A percentile compares a stretch with the other conserved stretches of the same genome.
phyloP scores from a whole-genome alignment of 2,888 invertebrate species.

The Plutella xylostella region DNA sequence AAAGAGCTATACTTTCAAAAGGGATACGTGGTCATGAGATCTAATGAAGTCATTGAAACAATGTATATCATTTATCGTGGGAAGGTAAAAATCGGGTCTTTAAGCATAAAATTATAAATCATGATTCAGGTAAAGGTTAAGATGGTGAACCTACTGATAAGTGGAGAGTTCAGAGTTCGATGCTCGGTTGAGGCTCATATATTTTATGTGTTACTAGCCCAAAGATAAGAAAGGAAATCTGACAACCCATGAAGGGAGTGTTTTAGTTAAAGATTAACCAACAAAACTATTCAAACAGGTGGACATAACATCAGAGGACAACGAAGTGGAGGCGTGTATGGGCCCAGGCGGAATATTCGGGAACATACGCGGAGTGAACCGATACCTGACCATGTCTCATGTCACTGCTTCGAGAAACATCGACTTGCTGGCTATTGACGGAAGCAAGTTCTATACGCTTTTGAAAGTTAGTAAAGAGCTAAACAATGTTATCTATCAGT shows the following conservation, averaged over 20 bases:
- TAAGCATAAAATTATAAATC: no score
- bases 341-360: slow-evolving; percentile 64
- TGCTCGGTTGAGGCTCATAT: no score
- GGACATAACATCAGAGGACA: slow-evolving; percentile 46
- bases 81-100: slow-evolving; percentile 47
- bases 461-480: slow-evolving; percentile 38
- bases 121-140: no score
- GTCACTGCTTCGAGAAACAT: slow-evolving; percentile 58
- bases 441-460: slow-evolving; percentile 53
- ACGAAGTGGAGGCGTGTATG: slow-evolving; percentile 61
- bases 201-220: no score
- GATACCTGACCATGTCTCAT: slow-evolving; percentile 52
- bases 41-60: slow-evolving; percentile 48
- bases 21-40: slow-evolving; percentile 52
- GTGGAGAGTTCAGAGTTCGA: no score
- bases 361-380: slow-evolving; percentile 51
- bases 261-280: no score
- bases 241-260: no score
- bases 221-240: no score
- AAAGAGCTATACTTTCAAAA: slow-evolving; percentile 54
- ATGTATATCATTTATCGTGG: slow-evolving; percentile 63
- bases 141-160: no score
- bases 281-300: no score
- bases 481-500: neutral
- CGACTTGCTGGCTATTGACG: slow-evolving; percentile 54